Conservation (phyloP, 2,797 vertebrate species). For the Cryptoblepharus egeriae region DNA sequence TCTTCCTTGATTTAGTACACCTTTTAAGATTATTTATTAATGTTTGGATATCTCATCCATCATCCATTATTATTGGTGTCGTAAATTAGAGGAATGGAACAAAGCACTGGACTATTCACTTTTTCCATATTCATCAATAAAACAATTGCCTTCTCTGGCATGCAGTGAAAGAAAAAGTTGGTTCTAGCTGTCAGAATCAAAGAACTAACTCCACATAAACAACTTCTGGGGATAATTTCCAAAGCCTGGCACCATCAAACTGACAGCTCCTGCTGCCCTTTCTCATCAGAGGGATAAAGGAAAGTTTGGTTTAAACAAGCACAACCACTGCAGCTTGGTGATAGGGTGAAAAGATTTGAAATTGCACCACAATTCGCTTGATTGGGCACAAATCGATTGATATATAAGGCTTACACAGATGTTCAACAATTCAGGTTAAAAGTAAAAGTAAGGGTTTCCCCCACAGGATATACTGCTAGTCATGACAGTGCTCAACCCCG, state of each 20-base stretch:
- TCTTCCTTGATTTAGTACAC: slow-evolving; percentile 74
- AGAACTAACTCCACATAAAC: slow-evolving; percentile 12
- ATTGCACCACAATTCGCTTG: slow-evolving; percentile 8
- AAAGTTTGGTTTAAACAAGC: not conserved
- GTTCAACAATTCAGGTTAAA: not conserved
- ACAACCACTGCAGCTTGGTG: slow-evolving; percentile 10
- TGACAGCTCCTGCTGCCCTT: not conserved
- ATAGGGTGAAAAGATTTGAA: not conserved
- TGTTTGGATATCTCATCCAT: slow-evolving; percentile 74
- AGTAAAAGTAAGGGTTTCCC: no score
- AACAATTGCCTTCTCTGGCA: slow-evolving; percentile 50
- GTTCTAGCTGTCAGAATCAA: slow-evolving; percentile 36
- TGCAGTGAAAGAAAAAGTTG: slow-evolving; percentile 37
- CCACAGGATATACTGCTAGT: no score
- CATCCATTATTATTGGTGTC: slow-evolving; percentile 71
- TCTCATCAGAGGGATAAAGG: not conserved
- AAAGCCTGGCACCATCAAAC: slow-evolving; percentile 13
- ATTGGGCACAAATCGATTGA: not conserved
- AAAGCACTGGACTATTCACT: slow-evolving; percentile 69
- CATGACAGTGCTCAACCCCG: no score
- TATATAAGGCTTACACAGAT: not conserved
- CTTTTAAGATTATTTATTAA: slow-evolving; percentile 76
- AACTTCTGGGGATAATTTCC: slow-evolving; percentile 37
- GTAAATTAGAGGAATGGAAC: slow-evolving; percentile 72
- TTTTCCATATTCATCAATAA: slow-evolving; percentile 69